These are phyloP conservation scores for Bradysia coprophila DNA, from an alignment of 1,140 invertebrate genomes.

Conservation along the genomic window DNA sequence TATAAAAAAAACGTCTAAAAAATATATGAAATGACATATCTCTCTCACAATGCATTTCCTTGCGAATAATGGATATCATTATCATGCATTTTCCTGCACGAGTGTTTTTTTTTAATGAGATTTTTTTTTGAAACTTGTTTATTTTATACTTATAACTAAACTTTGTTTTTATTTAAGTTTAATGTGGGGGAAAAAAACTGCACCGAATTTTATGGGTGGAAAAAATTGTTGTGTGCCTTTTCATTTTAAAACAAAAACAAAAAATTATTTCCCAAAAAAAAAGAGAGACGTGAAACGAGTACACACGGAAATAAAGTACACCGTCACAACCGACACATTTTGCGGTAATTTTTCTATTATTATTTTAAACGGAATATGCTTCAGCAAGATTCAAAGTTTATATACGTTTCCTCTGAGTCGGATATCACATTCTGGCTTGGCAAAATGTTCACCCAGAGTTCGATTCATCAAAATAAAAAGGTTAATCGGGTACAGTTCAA, in stretches of 20 bases:
- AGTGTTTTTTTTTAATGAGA: not conserved
- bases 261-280: not conserved
- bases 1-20: no score
- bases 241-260: not conserved
- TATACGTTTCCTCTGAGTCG: no score
- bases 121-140: not conserved
- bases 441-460: no score
- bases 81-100: not conserved
- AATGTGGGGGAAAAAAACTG: not conserved
- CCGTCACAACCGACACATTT: no score
- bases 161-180: not conserved
- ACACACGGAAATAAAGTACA: no score
- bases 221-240: not conserved
- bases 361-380: no score
- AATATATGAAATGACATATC: not conserved
- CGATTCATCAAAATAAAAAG: no score
- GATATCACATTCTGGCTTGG: no score
- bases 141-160: no score
- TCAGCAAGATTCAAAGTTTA: no score
- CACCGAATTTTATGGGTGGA: not conserved
- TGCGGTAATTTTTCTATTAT: not conserved
- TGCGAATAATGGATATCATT: not conserved
- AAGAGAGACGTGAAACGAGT: no score
- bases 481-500: no score
- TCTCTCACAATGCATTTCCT: not conserved